Evolutionary conservation across 2,888 invertebrate species (phyloP).

Genomic region (Caenorhabditis sinica): DNA sequence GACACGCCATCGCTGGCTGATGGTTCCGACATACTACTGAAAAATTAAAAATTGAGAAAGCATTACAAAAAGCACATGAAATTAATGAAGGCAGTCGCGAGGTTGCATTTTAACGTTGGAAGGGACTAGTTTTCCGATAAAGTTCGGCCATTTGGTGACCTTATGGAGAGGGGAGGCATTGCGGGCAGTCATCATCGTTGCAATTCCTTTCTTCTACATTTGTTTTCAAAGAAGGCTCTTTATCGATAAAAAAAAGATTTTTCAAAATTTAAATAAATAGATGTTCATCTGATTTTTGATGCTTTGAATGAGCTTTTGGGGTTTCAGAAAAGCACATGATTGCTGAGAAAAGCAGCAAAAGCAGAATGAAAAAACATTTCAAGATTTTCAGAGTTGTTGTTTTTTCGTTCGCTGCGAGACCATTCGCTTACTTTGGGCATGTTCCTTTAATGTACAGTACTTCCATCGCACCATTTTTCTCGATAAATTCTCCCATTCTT

Average conservation of each 20-base stretch:
- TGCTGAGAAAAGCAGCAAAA: no score
- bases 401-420: background rate
- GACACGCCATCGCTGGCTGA: conserved; percentile 40
- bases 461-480: background rate
- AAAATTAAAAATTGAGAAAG: conserved; percentile 22
- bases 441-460: conserved; percentile 13
- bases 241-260: background rate
- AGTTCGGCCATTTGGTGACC: conserved; percentile 52
- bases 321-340: no score
- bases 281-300: no score
- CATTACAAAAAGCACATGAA: background rate
- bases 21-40: conserved; percentile 45
- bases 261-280: background rate
- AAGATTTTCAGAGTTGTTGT: background rate
- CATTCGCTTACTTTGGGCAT: background rate
- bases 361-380: no score
- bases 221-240: background rate
- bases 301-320: background rate
- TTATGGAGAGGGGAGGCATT: background rate
- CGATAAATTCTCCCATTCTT: background rate
- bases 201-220: background rate
- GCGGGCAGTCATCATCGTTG: no score
- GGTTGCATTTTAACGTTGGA: conserved; percentile 34
- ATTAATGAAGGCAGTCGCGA: conserved; percentile 24
- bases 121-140: conserved; percentile 48